These are phyloP conservation scores for Stegophylla sp. DNA, from an alignment of 2,888 invertebrate species.

Conservation along the genomic window DNA sequence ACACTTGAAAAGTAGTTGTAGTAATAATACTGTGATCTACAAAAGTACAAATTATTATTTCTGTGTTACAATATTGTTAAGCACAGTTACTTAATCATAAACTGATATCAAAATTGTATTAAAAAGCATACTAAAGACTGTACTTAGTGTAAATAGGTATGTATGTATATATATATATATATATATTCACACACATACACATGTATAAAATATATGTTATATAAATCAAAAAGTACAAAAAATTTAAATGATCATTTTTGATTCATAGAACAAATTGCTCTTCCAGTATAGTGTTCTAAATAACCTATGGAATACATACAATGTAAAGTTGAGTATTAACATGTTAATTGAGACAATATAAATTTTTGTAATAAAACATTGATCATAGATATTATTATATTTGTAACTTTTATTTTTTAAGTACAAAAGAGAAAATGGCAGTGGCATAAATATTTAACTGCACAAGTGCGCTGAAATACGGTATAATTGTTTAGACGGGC, in stretches of 20 bases:
- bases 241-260: neutral
- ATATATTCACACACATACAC: neutral
- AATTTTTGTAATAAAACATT: neutral
- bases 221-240: constrained; percentile 32
- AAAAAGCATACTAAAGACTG: constrained; percentile 30
- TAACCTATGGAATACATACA: constrained; percentile 23
- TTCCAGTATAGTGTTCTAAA: neutral
- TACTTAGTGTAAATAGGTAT: constrained; percentile 2
- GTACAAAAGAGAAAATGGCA: constrained; percentile 54
- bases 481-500: constrained; percentile 32
- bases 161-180: neutral
- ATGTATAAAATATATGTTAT: constrained; percentile 13
- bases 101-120: constrained; percentile 29
- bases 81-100: neutral
- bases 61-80: neutral
- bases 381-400: neutral
- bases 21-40: neutral
- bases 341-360: constrained; percentile 20
- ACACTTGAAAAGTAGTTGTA: constrained; percentile 4
- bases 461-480: constrained; percentile 29
- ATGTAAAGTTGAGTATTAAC: neutral
- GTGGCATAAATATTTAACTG: constrained; percentile 38
- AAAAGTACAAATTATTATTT: constrained; percentile 32
- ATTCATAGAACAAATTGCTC: neutral
- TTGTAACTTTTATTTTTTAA: constrained; percentile 2